Conservation (phyloP, 2,888 invertebrate species). For the Lasioglossum vierecki region DNA sequence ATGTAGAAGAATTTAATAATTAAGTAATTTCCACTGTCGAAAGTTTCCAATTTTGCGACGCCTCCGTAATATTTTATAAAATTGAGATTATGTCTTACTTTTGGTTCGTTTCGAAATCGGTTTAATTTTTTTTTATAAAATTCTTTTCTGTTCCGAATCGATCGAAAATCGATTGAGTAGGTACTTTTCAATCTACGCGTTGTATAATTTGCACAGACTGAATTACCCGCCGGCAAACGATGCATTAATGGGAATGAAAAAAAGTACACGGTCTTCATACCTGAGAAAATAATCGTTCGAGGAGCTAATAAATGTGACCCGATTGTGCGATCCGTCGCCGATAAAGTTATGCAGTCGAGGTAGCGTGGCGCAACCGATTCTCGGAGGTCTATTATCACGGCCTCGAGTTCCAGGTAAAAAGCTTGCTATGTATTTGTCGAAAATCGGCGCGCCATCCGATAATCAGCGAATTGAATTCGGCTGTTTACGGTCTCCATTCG, state of each 20-base stretch:
- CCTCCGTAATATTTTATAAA: too few species aligned
- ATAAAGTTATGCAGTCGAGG: not conserved
- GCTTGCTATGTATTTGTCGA: not conserved
- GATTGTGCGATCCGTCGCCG: conserved; percentile 8
- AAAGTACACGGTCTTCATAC: not conserved
- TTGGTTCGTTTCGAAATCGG: too few species aligned
- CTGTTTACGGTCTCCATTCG: conserved; percentile 15
- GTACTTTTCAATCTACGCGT: not conserved
- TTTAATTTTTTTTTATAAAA: too few species aligned
- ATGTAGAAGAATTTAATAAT: too few species aligned
- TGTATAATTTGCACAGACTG: not conserved
- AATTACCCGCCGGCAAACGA: not conserved
- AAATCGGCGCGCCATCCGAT: not conserved
- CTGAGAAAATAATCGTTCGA: not conserved
- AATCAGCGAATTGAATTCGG: conserved; percentile 16
- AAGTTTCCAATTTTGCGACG: too few species aligned
- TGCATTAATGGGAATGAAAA: not conserved
- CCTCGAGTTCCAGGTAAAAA: not conserved
- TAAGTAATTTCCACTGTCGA: too few species aligned
- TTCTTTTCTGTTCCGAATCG: not conserved
- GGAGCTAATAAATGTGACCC: conserved; percentile 11
- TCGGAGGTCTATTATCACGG: not conserved
- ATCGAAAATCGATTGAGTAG: not conserved
- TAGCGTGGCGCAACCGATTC: not conserved
- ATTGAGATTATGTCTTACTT: too few species aligned